phyloP scores from a whole-genome alignment of 2,888 invertebrate species.

The Azorinus chamasolen region DNA sequence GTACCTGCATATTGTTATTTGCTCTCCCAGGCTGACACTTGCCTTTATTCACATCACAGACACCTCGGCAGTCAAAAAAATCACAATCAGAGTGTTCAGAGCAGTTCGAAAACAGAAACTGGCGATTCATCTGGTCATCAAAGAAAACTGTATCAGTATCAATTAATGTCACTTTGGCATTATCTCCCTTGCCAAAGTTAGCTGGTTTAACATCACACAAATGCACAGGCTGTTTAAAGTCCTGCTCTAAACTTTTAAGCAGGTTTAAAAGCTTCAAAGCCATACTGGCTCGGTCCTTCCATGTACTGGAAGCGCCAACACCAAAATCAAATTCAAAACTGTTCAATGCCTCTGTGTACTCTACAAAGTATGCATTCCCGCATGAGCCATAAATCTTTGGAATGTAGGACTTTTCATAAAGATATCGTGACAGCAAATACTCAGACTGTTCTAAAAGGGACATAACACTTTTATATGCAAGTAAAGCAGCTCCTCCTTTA shows the following conservation, averaged over 20 bases:
- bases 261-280: conserved; percentile 89
- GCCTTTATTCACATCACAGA: conserved; percentile 88
- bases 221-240: conserved; percentile 89
- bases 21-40: conserved; percentile 88
- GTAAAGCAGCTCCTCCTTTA: conserved; percentile 22
- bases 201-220: conserved; percentile 91
- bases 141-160: conserved; percentile 90
- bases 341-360: conserved; percentile 87
- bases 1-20: conserved; percentile 91
- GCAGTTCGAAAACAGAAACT: conserved; percentile 85
- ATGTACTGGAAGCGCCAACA: conserved; percentile 68
- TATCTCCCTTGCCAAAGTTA: conserved; percentile 89
- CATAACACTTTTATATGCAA: conserved; percentile 87
- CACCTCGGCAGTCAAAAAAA: conserved; percentile 90
- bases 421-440: conserved; percentile 89
- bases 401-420: conserved; percentile 89
- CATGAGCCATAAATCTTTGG: conserved; percentile 90
- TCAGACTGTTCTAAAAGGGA: conserved; percentile 90
- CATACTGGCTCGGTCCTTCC: conserved; percentile 73
- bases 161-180: conserved; percentile 87
- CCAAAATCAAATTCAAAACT: conserved; percentile 64
- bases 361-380: conserved; percentile 90
- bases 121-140: conserved; percentile 84
- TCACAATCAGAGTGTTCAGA: conserved; percentile 90
- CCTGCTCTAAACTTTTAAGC: conserved; percentile 88